Percentiles rank a stretch among this genome's conserved stretches.
Conservation (phyloP, 1,140 invertebrate genomes). For the Penaeus indicus region DNA sequence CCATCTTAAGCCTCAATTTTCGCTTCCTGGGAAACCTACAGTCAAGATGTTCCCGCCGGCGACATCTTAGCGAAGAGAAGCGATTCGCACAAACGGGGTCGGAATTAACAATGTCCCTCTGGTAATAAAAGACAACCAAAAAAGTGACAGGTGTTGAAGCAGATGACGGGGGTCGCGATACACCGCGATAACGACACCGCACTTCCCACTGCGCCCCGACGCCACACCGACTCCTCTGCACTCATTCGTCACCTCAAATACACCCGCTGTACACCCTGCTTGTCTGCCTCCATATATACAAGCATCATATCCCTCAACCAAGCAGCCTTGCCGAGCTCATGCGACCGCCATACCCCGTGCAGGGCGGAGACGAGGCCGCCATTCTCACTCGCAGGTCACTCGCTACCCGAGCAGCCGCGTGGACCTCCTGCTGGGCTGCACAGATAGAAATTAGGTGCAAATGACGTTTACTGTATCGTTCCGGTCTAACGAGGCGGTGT, state of each 20-base stretch:
- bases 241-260: constrained; percentile 22
- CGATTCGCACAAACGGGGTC: constrained; percentile 39
- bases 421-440: constrained; percentile 33
- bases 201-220: not conserved
- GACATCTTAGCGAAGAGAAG: no score
- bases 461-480: constrained; percentile 29
- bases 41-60: no score
- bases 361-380: no score
- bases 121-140: constrained; percentile 47
- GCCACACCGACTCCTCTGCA: constrained; percentile 6
- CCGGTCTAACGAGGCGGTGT: constrained; percentile 50
- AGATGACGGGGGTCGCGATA: constrained; percentile 26
- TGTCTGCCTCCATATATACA: no score
- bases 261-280: not conserved
- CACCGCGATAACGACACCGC: constrained; percentile 29
- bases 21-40: no score
- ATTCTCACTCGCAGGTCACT: no score
- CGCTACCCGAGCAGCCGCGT: no score
- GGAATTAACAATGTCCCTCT: constrained; percentile 42
- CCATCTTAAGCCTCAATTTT: no score
- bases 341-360: no score
- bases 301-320: no score
- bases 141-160: constrained; percentile 56
- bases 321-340: no score
- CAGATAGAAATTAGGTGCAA: constrained; percentile 44